Base-by-base conservation (phyloP, 2,888 invertebrate genomes). In the Drosophila nr. perissopoda region DNA sequence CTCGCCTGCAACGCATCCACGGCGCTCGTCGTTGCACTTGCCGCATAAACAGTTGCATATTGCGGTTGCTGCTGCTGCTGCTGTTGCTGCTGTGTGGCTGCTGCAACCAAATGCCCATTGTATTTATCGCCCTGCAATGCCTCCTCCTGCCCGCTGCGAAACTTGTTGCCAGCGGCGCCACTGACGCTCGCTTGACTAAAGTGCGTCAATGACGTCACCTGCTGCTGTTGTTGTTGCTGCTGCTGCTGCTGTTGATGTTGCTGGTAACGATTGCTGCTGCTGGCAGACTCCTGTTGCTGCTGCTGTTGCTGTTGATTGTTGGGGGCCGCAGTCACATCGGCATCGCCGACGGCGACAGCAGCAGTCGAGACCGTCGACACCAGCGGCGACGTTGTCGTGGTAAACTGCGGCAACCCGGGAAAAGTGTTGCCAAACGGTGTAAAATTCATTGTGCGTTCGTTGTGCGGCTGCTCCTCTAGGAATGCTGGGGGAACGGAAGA, bases 351-450 rank as follows among this genome's bases (percentile, higher is more conserved):
- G 29, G 84, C 94, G 94, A 68, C 94, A 93, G 94, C 96, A 95
- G 92, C 92, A 21, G 84, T 94, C 89, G 46, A 46, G 25, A 92
- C 95, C 93, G 93, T 94, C 93, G 71, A 94, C 93, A 92, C 97
- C 96, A 92, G 70, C 18, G 92, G 91, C 53, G 92, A 90, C 54
- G 91, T 81, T 57, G 91, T 88, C 38, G 93, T 88, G 75, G 97
- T 96, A 93, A 97, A 97, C 93, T 97, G 97, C 93, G 97, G 97
- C 91, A 97, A 96, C 70, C 96, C 95, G 79, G 96, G 92, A 96
- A 96, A 93, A 95, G 97, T 88, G 96, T 96, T 92, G 88, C 96
- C 96, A 93, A 97, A 97, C 81, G 97, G 97, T 90, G 97, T 95
- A 94, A 97, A 97, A 94, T 97, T 97, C 97, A 97, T 97, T 91